Conservation (phyloP, 2,888 invertebrate genomes). For the Pocota personata region DNA sequence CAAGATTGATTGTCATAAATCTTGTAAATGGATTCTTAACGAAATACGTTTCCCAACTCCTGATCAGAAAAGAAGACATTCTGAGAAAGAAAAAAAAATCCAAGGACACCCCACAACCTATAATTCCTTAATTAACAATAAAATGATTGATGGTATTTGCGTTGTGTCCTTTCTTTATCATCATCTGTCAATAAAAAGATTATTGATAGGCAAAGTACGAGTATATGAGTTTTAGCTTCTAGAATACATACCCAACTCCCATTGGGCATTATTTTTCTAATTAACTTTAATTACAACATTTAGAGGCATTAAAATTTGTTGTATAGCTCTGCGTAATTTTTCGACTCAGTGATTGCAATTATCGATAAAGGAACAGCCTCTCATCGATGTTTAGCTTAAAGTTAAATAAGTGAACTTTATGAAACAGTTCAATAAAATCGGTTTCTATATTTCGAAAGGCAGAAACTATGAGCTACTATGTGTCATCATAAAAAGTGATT, state of each 20-base stretch:
- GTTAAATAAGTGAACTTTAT: neutral
- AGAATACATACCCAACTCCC: neutral
- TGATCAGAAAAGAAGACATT: no score
- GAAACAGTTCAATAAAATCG: neutral
- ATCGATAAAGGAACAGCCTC: neutral
- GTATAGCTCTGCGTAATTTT: neutral
- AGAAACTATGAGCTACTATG: neutral
- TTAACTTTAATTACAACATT: slow-evolving; percentile 1
- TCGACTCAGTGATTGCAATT: neutral
- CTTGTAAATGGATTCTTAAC: no score
- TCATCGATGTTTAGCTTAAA: neutral
- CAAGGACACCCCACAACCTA: neutral
- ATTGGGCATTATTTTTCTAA: neutral
- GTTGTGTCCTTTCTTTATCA: neutral
- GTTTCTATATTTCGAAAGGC: neutral
- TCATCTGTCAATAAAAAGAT: neutral
- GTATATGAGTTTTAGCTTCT: neutral
- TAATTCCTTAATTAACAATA: neutral
- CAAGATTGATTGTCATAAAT: no score
- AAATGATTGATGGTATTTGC: neutral
- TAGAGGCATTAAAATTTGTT: neutral
- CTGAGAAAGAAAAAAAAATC: no score
- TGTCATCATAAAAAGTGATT: slow-evolving; percentile 5
- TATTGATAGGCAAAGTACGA: neutral
- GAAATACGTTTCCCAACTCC: no score